Evolutionary conservation across 23 tunicate species (phyloP).

Genomic region (Ascidia mentula): DNA sequence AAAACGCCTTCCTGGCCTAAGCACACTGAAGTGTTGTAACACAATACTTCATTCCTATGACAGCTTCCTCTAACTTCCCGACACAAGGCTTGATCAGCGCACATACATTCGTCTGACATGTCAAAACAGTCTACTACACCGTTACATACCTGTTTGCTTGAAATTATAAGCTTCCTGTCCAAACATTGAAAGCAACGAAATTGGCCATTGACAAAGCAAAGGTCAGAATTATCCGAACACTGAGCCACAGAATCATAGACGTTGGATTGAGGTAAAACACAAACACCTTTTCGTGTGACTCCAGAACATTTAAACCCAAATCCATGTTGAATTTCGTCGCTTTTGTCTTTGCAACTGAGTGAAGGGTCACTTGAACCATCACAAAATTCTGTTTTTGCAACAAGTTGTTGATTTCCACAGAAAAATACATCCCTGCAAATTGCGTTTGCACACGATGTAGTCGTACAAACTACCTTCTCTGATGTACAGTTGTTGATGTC

Average conservation of each 20-base stretch:
- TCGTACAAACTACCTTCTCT: background rate
- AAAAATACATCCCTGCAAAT: too few species aligned
- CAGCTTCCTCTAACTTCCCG: background rate
- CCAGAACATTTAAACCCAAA: conserved; percentile 3
- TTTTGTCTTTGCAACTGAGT: conserved; percentile 3
- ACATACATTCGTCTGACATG: conserved; percentile 6
- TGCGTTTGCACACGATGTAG: background rate
- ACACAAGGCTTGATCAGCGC: background rate
- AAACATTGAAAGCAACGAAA: background rate
- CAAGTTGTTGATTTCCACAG: background rate
- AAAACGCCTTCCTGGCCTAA: background rate
- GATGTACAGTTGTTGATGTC: background rate
- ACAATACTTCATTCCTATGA: background rate
- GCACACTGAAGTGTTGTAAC: background rate
- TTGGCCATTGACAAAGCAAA: conserved; percentile 1
- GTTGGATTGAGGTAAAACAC: conserved; percentile 3
- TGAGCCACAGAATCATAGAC: background rate
- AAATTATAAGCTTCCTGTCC: too few species aligned
- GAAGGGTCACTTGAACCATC: background rate
- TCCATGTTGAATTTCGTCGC: background rate
- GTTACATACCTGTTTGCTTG: too few species aligned
- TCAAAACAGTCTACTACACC: background rate
- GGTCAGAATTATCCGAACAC: too few species aligned
- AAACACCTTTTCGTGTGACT: background rate
- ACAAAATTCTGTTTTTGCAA: background rate